Percentiles rank a stretch among this genome's conserved stretches.
These are phyloP conservation scores for Eucriotettix oculatus DNA, from an alignment of 2,888 invertebrate species.

Conservation along the genomic window DNA sequence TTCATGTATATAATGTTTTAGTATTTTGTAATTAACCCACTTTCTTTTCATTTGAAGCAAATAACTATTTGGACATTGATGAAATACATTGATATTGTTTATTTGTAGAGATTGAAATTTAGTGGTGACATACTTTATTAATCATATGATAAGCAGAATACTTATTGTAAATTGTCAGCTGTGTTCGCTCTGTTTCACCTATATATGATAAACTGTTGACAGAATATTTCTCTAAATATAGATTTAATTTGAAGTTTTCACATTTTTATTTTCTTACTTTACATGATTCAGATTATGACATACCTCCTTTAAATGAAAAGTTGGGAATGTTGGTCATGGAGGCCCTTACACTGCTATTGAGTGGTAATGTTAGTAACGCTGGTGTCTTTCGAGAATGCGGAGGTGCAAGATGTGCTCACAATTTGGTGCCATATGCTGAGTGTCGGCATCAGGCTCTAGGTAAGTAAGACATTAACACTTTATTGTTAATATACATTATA, in stretches of 20 bases:
- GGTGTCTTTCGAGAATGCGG: conserved; percentile 87
- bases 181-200: no score
- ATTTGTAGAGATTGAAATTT: no score
- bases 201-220: background rate
- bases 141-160: no score
- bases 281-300: conserved; percentile 14
- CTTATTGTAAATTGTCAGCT: no score
- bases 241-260: background rate
- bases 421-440: conserved; percentile 66
- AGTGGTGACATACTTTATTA: no score
- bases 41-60: no score
- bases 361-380: conserved; percentile 74
- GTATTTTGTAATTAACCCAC: no score
- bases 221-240: background rate
- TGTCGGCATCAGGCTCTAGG: conserved; percentile 70
- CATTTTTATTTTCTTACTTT: background rate
- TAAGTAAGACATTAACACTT: conserved; percentile 19
- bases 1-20: no score
- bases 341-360: conserved; percentile 65
- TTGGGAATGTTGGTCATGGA: conserved; percentile 78
- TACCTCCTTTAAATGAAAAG: conserved; percentile 46
- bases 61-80: no score
- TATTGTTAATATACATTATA: no score
- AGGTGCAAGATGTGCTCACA: conserved; percentile 82
- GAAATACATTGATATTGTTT: no score